Base-by-base conservation (phyloP, 1,140 invertebrate genomes). In the Monomorium pharaonis region DNA sequence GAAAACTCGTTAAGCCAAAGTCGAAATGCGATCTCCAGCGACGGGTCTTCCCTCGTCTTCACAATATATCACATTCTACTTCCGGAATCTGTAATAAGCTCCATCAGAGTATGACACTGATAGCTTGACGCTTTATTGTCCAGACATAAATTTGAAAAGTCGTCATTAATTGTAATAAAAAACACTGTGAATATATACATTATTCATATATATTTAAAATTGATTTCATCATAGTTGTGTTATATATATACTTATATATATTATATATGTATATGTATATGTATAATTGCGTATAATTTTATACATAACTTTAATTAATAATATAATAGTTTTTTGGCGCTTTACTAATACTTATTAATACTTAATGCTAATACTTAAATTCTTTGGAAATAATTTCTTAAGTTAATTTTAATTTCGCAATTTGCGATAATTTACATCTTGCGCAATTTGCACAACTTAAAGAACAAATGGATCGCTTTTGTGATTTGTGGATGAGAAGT, bases 1-100 rank as follows among this genome's bases (percentile, higher is more conserved):
- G 51, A 74, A 83, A 83, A 83, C 67, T 83, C 67, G 37, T 83
- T 83, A 83, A 83, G 37, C 51, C n/a, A n/a, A 83, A 70, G 65
- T 81, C 33, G 65, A 81, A 83, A 72, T 72, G 51, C 51, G 78
- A 83, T 74, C 51, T 60, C 44, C 18, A 72, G 37, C 4, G 42
- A 72, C n/a, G 18, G 37, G 9, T 72, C 67, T 83, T 72, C 33
- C 42, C 37, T 12, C 24, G 21, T 60, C 30, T 81, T 37, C 14
- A 9, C 16, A n/a, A 9, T 60, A 44, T 58, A 69, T 80, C 33
- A 69, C 47, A 27, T 70, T 42, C n/a, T 18, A 60, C 24, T 83
- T 72, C 24, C n/a, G 42, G n/a, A 24, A 58, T 81, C 51, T 14
- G 74, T 72, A 83, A 58, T 37, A n/a, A 69, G 14, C 6, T 1